Evolutionary conservation across 2,888 invertebrate genomes (phyloP).

Genomic region (Kryphioiulus occultus): DNA sequence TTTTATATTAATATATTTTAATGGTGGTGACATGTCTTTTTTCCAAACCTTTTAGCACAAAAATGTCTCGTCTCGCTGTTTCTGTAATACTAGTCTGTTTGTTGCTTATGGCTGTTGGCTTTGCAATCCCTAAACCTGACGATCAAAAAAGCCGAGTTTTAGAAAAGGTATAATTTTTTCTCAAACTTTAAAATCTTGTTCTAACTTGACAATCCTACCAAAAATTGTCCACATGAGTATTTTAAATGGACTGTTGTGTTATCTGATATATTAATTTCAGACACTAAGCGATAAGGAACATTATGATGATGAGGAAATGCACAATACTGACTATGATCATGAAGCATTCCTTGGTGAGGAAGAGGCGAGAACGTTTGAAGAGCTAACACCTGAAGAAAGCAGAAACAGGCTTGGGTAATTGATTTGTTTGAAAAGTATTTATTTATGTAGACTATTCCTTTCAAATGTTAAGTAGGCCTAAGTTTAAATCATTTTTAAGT

Average conservation of each 20-base stretch:
- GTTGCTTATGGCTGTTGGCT: slow-evolving; percentile 58
- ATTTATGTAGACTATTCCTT: not conserved
- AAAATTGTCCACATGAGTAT: not conserved
- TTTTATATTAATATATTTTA: too few relatives aligned
- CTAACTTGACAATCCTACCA: too few relatives aligned
- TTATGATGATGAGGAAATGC: slow-evolving; percentile 68
- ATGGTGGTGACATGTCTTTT: not conserved
- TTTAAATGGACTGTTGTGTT: not conserved
- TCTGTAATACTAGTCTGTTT: slow-evolving; percentile 45
- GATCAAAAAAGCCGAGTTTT: slow-evolving; percentile 59
- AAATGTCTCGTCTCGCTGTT: slow-evolving; percentile 42
- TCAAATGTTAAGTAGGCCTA: too few relatives aligned
- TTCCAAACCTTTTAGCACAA: slow-evolving; percentile 42
- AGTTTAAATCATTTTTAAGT: too few relatives aligned
- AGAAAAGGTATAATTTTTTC: slow-evolving; percentile 58
- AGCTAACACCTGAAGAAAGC: slow-evolving; percentile 94
- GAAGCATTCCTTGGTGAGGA: slow-evolving; percentile 97
- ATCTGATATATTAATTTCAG: slow-evolving; percentile 60
- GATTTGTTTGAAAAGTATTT: slow-evolving; percentile 42
- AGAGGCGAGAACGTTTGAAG: slow-evolving; percentile 88
- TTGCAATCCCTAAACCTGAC: slow-evolving; percentile 77
- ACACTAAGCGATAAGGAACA: slow-evolving; percentile 81
- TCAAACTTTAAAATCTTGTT: too few relatives aligned
- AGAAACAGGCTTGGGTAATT: slow-evolving; percentile 80
- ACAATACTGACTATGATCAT: slow-evolving; percentile 92